Evolutionary conservation across 2,888 invertebrate species (phyloP).

Genomic region (Ptychoptera albimana): DNA sequence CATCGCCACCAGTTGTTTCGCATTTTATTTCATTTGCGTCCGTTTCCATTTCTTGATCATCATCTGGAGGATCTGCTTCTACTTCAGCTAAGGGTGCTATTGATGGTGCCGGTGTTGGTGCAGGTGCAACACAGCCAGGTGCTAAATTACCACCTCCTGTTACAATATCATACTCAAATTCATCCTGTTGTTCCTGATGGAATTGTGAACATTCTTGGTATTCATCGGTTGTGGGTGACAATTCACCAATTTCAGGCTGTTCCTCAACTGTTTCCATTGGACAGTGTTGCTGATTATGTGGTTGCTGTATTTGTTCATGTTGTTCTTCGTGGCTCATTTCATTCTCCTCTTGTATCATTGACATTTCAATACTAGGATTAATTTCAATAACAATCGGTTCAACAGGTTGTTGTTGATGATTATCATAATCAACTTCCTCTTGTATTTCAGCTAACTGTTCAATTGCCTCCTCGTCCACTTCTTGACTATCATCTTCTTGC

Average conservation of each 20-base stretch:
- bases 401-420: too few species aligned
- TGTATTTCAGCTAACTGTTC: too few species aligned
- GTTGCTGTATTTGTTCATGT: background rate
- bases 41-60: constrained; percentile 40
- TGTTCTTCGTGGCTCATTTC: constrained; percentile 1
- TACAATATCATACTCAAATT: constrained; percentile 22
- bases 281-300: background rate
- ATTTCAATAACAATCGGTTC: constrained; percentile 13
- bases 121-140: constrained; percentile 24
- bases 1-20: background rate
- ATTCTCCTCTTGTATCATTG: constrained; percentile 6
- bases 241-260: constrained; percentile 15
- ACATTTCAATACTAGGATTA: background rate
- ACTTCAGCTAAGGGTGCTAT: constrained; percentile 52
- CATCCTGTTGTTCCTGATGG: constrained; percentile 15
- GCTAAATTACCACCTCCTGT: constrained; percentile 17
- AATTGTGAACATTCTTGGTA: constrained; percentile 27
- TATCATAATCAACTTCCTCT: too few species aligned
- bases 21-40: constrained; percentile 5
- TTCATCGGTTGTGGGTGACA: constrained; percentile 29
- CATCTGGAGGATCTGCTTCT: constrained; percentile 51
- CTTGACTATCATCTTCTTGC: too few species aligned
- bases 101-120: constrained; percentile 28
- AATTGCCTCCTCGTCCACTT: too few species aligned
- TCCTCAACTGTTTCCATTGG: background rate